Evolutionary conservation across 2,113 vertebrate genomes (phyloP), one percentile per base, ranked within the genome.

Genomic region (Nothoprocta pentlandii): DNA sequence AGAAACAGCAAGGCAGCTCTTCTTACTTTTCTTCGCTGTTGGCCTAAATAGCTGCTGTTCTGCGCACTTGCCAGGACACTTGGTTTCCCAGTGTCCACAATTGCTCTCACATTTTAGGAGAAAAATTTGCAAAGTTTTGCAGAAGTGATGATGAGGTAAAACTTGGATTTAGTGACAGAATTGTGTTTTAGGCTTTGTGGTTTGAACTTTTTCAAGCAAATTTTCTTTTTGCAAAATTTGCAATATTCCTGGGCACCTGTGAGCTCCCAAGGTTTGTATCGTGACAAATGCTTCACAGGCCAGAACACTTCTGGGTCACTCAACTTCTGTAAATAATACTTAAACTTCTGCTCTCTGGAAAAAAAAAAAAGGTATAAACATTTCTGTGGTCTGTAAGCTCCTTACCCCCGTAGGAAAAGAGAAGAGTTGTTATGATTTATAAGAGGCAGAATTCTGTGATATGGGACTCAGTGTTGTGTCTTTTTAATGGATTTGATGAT

Each of bases 381-480:
- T 16, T 36, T 51, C 23, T 32, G 10, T 47, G 16, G 46, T 16
- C 34, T 36, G 68, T 51, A 34, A 36, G 49, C 68, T 36, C 68
- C 68, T 36, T 36, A 25, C 44, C n/a, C 46, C 16, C 8, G 19
- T 19, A 19, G 10, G 34, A 16, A 16, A 25, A 8, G 28, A 42
- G 20, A 39, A 39, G 62, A 17, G 23, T 7, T 25, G 12, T 6
- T 49, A 4, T 53, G 66, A 41, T 62, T 85, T 70, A 2, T 13
- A 81, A 25, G 15, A 49, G 62, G 34, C n/a, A 71, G 32, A 67
- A 15, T 79, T 76, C 10, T 67, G 22, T 73, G 25, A 10, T 71
- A 5, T 0, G 32, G 25, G 47, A 51, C 36, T 47, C 32, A 16
- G 47, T 42, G 9, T 36, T 51, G 0, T 0, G 21, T 54, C 8